These are phyloP conservation scores for Etheostoma nigrum DNA, from an alignment of 2,797 vertebrate species.

Conservation along the genomic window DNA sequence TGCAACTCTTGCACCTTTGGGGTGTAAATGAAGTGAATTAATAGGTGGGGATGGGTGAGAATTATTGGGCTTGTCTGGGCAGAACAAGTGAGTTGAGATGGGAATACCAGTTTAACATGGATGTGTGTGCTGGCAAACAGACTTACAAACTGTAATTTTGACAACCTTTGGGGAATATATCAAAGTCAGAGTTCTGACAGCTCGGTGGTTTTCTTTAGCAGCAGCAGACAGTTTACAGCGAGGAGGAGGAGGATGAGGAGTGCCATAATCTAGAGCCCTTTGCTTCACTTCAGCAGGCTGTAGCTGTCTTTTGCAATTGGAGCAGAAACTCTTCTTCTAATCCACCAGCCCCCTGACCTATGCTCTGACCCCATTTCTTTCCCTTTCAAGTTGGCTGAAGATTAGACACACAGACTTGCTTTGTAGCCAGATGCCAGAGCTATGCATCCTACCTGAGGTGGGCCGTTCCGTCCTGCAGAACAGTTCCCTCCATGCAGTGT, in stretches of 20 bases:
- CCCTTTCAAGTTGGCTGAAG: slow-evolving; percentile 64
- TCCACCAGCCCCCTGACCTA: slow-evolving; percentile 60
- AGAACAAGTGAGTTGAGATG: slow-evolving; percentile 26
- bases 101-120: slow-evolving; percentile 19
- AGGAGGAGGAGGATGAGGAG: not conserved
- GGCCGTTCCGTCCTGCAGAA: slow-evolving; percentile 87
- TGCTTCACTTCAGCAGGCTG: slow-evolving; percentile 38
- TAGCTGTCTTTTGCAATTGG: slow-evolving; percentile 43
- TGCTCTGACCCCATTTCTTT: slow-evolving; percentile 57
- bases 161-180: slow-evolving; percentile 14
- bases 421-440: slow-evolving; percentile 33
- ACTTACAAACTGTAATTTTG: slow-evolving; percentile 6
- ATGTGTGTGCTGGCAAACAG: slow-evolving; percentile 18
- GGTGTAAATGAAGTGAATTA: slow-evolving; percentile 35
- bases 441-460: slow-evolving; percentile 77
- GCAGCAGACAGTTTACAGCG: slow-evolving; percentile 29
- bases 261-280: slow-evolving; percentile 15
- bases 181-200: slow-evolving; percentile 18
- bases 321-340: slow-evolving; percentile 40
- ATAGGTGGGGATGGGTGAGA: slow-evolving; percentile 17
- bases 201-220: slow-evolving; percentile 14
- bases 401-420: slow-evolving; percentile 46
- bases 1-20: slow-evolving; percentile 19
- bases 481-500: slow-evolving; percentile 87
- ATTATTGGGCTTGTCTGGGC: slow-evolving; percentile 33